Percentiles rank a stretch among this genome's conserved stretches.
Evolutionary conservation across 2,797 vertebrate genomes (phyloP).

Genomic region (Siniperca undulata): DNA sequence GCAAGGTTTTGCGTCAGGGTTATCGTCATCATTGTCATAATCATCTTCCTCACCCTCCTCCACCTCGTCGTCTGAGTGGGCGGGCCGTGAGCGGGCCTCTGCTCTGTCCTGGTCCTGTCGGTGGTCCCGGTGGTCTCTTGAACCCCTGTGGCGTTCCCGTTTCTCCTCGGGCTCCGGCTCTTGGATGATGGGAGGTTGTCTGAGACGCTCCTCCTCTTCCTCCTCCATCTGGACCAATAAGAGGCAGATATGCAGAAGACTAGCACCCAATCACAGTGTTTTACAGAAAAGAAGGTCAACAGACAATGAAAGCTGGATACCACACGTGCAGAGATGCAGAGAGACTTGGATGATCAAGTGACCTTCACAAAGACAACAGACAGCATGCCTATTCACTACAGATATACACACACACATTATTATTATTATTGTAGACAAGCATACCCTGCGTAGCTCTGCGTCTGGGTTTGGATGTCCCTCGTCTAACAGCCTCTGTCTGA

Average conservation of each 20-base stretch:
- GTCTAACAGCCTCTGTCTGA: conserved; percentile 96
- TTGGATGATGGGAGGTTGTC: conserved; percentile 91
- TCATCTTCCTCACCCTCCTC: conserved; percentile 82
- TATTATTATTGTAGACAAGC: neutral
- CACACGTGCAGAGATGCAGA: conserved; percentile 51
- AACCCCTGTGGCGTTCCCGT: conserved; percentile 89
- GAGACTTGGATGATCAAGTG: conserved; percentile 66
- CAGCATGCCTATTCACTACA: conserved; percentile 36
- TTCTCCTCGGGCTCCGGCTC: conserved; percentile 91
- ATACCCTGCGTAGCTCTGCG: conserved; percentile 96
- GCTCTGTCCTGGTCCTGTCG: conserved; percentile 85
- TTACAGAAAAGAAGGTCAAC: conserved; percentile 43
- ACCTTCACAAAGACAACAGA: conserved; percentile 79
- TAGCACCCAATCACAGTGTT: conserved; percentile 37
- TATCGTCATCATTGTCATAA: conserved; percentile 89
- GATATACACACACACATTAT: conserved; percentile 4
- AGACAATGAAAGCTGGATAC: conserved; percentile 48
- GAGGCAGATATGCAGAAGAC: conserved; percentile 41
- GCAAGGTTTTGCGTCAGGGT: conserved; percentile 91
- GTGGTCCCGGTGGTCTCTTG: conserved; percentile 84
- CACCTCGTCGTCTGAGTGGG: conserved; percentile 86
- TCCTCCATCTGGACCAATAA: conserved; percentile 93
- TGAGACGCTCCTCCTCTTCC: conserved; percentile 94
- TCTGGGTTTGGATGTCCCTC: conserved; percentile 99
- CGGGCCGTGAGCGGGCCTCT: conserved; percentile 81